A percentile compares a stretch with the other conserved stretches of the same genome.
These are phyloP conservation scores for Tonatia bakeri DNA, from an alignment of 2,113 vertebrate genomes.

Conservation along the genomic window DNA sequence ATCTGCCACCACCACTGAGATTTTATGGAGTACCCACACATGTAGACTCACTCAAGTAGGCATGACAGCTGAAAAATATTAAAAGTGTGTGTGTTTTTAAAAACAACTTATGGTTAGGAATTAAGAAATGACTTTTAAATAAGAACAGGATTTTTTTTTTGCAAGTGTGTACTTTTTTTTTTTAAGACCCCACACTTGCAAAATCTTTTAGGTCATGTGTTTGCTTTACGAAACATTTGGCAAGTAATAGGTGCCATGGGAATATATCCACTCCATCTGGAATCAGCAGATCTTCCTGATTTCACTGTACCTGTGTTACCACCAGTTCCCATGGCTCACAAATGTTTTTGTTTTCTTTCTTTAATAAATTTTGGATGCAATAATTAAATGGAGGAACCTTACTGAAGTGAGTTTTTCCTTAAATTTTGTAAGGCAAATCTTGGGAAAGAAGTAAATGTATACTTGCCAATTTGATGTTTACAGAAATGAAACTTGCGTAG, in stretches of 20 bases:
- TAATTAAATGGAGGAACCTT: conserved; percentile 66
- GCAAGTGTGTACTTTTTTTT: conserved; percentile 64
- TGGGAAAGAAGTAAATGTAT: conserved; percentile 19
- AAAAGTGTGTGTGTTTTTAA: conserved; percentile 75
- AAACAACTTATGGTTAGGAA: conserved; percentile 78
- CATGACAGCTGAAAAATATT: conserved; percentile 79
- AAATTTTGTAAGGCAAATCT: conserved; percentile 52
- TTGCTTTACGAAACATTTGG: conserved; percentile 87
- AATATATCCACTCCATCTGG: conserved; percentile 84
- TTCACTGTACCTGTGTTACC: conserved; percentile 82
- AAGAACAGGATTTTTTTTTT: conserved; percentile 75
- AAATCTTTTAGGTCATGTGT: conserved; percentile 86
- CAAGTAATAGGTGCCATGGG: conserved; percentile 83
- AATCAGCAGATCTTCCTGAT: conserved; percentile 82
- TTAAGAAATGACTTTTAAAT: conserved; percentile 81
- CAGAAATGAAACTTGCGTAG: conserved; percentile 27
- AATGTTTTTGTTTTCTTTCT: conserved; percentile 83
- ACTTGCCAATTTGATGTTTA: conserved; percentile 61
- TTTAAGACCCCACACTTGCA: conserved; percentile 81
- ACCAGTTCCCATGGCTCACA: conserved; percentile 72
- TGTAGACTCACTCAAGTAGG: conserved; percentile 76
- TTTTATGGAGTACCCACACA: conserved; percentile 74
- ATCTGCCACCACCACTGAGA: conserved; percentile 75
- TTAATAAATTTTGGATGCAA: conserved; percentile 78
- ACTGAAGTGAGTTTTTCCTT: conserved; percentile 54